Evolutionary conservation across 2,113 vertebrate species (phyloP), one percentile per base, ranked within the genome.

Genomic region (Epinephelus fuscoguttatus): DNA sequence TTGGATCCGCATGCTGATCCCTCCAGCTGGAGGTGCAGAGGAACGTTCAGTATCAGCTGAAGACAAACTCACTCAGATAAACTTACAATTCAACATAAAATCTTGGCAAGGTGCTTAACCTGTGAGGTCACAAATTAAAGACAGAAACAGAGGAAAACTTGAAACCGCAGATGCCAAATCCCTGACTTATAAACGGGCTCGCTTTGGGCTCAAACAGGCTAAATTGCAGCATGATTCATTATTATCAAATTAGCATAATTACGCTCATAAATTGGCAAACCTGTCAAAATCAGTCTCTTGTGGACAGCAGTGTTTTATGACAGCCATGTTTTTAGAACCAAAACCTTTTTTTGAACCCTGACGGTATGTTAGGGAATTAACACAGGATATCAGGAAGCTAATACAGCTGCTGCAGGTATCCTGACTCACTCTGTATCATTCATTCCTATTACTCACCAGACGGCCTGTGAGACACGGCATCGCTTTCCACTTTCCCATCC

Each of bases 341-440:
- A 14, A 70, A 64, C 7, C 27, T 15, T 47, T 64, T 68, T 60
- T 70, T 1, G 1, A 60, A 63, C 21, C 14, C 60, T 4, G 8
- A 68, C 23, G 8, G 1, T 62, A 11, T 56, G 10, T 49, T 25
- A 42, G 37, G 25, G 55, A 70, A 61, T 64, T 27, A 60, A 67
- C n/a, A 27, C 12, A 66, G 23, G 45, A 30, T 45, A 77, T 60
- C 13, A 61, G 17, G 18, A 64, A 27, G 7, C 3, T 1, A 49
- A 77, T 30, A 57, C 5, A 64, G 33, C 30, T 71, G 53, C 4
- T 59, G 71, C 53, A 15, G 67, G 30, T 80, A 74, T 45, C 49
- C 40, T 82, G 84, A 91, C 63, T 81, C 67, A 76, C 60, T 50
- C 19, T 72, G 76, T 67, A 33, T 70, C 27, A 74, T 17, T 72